Base-by-base conservation (phyloP, 2,113 vertebrate genomes). In the Corvus cornix region DNA sequence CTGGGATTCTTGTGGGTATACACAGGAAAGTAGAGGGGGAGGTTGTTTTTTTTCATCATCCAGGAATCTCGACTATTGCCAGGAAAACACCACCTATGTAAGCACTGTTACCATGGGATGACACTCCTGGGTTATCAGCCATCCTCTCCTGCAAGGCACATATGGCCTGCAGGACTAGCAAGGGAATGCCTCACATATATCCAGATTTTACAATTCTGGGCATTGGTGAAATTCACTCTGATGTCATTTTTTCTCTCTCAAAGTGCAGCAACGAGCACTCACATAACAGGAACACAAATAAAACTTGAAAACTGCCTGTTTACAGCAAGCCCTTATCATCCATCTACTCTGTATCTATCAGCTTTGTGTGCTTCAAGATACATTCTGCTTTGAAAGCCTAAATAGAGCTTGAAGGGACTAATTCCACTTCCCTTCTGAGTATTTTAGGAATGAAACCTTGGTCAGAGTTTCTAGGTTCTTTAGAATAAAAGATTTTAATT, bases 1-100 rank as follows among this genome's bases (percentile, higher is more conserved):
- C 56, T 82, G 46, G 7, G 27, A 21, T 21, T 77, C 59, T 56
- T 33, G 30, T 28, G 23, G 21, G 6, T 33, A 52, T 9, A 41
- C 7, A 23, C 4, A 62, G 27, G 14, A 46, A 82, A 77, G 48
- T 3, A 59, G 48, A 92, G 20, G 19, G 20, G 33, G 11, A 85
- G 23, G 16, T 1, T 59, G 0, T 0, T 9, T n/a, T 74, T 62
- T 58, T 52, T 20, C 37, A n/a, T 60, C 20, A 28, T 31, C 35
- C 26, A 59, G 28, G 48, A 53, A 37, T 9, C 6, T 31, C 27
- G 44, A 66, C 24, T 1, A 3, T 13, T 69, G 31, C 49, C 81
- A 93, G 58, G 59, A 67, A 55, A 63, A 87, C n/a, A 41, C 12
- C n/a, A 27, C 43, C 23, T 55, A 46, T 27, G 21, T 9, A 55